Conservation (phyloP, 53 echinoderm and acorn worm species). For the Pentamera pediparva region DNA sequence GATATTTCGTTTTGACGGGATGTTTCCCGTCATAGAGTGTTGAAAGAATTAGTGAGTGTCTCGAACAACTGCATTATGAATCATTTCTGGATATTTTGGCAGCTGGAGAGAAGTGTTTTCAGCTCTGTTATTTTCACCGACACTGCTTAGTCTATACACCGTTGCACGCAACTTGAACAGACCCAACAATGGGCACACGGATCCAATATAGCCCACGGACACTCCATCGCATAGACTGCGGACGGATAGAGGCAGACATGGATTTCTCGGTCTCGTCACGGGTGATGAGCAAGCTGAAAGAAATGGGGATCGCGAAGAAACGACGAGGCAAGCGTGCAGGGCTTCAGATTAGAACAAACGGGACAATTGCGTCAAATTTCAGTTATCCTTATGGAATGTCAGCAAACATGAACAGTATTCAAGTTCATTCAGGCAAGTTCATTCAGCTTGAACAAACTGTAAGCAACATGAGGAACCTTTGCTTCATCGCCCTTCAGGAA, state of each 20-base stretch:
- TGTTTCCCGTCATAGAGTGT: too few relatives aligned
- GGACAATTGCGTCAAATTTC: neutral
- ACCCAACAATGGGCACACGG: neutral
- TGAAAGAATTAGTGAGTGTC: too few relatives aligned
- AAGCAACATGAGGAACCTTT: neutral
- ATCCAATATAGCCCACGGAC: neutral
- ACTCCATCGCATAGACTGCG: too few relatives aligned
- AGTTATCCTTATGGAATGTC: neutral
- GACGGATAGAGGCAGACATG: neutral
- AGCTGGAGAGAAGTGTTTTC: neutral
- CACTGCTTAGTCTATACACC: neutral
- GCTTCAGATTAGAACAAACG: neutral
- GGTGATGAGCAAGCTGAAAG: neutral
- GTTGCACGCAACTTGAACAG: neutral
- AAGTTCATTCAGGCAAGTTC: neutral
- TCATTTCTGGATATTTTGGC: neutral
- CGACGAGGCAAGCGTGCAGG: neutral
- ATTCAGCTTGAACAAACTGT: neutral
- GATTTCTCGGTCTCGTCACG: neutral
- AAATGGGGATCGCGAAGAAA: neutral
- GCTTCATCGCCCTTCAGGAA: slow-evolving; percentile 8
- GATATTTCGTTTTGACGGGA: too few relatives aligned
- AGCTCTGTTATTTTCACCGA: neutral
- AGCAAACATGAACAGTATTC: neutral
- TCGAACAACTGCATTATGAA: neutral